phyloP scores from a whole-genome alignment of 2,113 vertebrate species.

The Nerophis lumbriciformis region DNA sequence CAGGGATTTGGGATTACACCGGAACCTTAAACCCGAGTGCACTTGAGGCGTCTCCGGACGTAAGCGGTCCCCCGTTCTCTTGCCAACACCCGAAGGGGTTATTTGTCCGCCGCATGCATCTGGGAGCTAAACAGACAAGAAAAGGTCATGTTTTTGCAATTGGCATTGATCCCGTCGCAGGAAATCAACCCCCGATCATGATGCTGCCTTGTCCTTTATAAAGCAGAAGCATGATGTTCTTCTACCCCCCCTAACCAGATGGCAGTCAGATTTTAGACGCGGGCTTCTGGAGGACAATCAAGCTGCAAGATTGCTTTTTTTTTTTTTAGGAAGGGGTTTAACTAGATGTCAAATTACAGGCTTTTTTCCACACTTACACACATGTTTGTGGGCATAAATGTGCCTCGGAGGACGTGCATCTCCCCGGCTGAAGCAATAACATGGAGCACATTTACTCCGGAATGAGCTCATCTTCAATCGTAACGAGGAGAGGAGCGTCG shows the following conservation, averaged over 20 bases:
- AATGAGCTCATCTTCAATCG: too few species aligned
- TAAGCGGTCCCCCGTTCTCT: slow-evolving; percentile 1
- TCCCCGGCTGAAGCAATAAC: background rate
- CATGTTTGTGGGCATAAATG: slow-evolving; percentile 1
- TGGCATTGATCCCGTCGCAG: slow-evolving; percentile 10
- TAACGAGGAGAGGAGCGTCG: too few species aligned
- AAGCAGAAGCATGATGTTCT: slow-evolving; percentile 34
- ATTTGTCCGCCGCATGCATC: slow-evolving; percentile 13
- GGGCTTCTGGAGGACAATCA: slow-evolving; percentile 65
- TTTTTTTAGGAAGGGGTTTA: slow-evolving; percentile 56
- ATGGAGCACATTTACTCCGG: too few species aligned
- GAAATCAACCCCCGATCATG: slow-evolving; percentile 11
- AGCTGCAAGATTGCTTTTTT: slow-evolving; percentile 66
- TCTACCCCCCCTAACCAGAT: slow-evolving; percentile 57
- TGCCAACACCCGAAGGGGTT: slow-evolving; percentile 15
- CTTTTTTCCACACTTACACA: slow-evolving; percentile 13
- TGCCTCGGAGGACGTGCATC: background rate
- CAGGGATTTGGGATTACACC: slow-evolving; percentile 35
- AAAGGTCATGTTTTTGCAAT: slow-evolving; percentile 5
- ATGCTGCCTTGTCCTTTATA: slow-evolving; percentile 3
- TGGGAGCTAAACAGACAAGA: background rate
- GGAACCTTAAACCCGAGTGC: slow-evolving; percentile 24
- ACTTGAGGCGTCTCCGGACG: slow-evolving; percentile 9
- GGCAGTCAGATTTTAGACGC: slow-evolving; percentile 63
- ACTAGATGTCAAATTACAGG: slow-evolving; percentile 60